Evolutionary conservation across 2,797 vertebrate genomes (phyloP), one percentile per base, ranked within the genome.

Genomic region (Tamandua tetradactyla): DNA sequence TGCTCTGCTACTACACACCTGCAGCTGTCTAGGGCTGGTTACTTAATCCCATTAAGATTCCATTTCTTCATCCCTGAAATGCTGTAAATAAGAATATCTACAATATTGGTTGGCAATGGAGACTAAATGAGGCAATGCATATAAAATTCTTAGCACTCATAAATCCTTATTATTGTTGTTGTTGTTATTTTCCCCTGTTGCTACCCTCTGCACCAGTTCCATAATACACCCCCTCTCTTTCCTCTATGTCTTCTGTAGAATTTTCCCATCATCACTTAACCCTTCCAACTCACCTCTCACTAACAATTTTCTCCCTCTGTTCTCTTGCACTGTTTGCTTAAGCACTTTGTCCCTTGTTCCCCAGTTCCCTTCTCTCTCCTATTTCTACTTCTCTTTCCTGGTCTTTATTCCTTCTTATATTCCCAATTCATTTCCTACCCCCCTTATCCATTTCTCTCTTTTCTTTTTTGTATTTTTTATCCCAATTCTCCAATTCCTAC

Each of bases 21-120:
- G 69, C 32, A 94, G 86, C 52, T 61, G 44, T 71, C 64, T 81
- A 35, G 25, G 59, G 35, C 57, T 76, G 59, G 69, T 84, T 84
- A 86, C 74, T 82, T 42, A 52, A 44, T 75, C 52, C n/a, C 87
- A 89, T 81, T 83, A 71, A 85, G 37, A 69, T 82, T 82, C 55
- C 42, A 40, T 76, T 64, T 91, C 88, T 89, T 91, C 79, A 75
- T 40, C 66, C 82, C 52, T 47, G 37, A 83, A 40, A 82, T 44
- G 37, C 79, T 82, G 11, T 68, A 79, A 86, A 83, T 62, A 69
- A 30, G 47, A 62, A 35, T 64, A 40, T 86, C 25, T 47, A 47
- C 30, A 81, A 62, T 71, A 61, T 22, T 83, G 95, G 80, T n/a
- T 32, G 84, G 47, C 27, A 25, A n/a, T 42, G 52, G 94, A 87